Evolutionary conservation across 2,797 vertebrate genomes (phyloP).

Genomic region (Anguilla obscura): DNA sequence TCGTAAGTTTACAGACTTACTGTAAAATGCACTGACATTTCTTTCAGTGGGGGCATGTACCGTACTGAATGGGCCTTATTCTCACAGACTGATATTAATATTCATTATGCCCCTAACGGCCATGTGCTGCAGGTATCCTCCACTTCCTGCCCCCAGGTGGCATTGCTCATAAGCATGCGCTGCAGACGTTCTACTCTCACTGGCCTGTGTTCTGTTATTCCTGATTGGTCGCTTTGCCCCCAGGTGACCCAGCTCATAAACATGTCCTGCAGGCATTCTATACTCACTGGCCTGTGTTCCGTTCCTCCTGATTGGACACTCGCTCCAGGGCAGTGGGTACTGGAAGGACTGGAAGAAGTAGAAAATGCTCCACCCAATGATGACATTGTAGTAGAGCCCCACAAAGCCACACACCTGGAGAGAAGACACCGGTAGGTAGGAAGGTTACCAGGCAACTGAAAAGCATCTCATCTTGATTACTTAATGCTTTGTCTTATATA

Average conservation of each 20-base stretch:
- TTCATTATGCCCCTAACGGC: background rate
- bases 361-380: constrained; percentile 89
- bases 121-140: background rate
- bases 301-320: constrained; percentile 81
- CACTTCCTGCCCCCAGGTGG: background rate
- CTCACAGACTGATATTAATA: background rate
- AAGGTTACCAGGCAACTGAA: background rate
- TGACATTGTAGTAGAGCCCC: constrained; percentile 87
- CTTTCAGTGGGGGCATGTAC: background rate
- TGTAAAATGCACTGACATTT: no score
- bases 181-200: no score
- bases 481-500: no score
- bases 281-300: constrained; percentile 82
- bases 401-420: constrained; percentile 84
- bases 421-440: background rate
- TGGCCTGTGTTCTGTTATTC: no score
- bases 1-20: no score
- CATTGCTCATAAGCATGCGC: constrained; percentile 11
- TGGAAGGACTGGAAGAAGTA: constrained; percentile 91
- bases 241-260: background rate
- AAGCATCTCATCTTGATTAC: background rate
- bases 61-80: background rate
- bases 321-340: constrained; percentile 84
- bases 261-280: background rate
- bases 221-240: no score